Evolutionary conservation across 1,140 invertebrate species (phyloP), one percentile per base, ranked within the genome.

Genomic region (Diabrotica virgifera): DNA sequence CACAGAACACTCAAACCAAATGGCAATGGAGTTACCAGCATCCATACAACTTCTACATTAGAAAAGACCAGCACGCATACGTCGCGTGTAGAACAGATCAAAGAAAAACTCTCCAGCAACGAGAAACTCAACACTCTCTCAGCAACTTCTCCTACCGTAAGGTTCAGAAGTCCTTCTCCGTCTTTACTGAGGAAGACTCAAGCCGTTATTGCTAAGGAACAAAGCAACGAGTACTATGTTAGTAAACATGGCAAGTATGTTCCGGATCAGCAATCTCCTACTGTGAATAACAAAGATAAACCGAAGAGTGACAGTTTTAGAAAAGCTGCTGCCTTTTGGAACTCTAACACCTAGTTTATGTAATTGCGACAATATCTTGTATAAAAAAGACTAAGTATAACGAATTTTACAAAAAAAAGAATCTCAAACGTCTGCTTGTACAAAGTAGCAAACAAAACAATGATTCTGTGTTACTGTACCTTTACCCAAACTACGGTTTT

Each of bases 321-420:
- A 63, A 77, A 71, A 59, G 75, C 71, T 8, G 67, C 75, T 0
- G 75, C 75, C 46, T 77, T 77, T 67, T 77, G 75, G 75, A 77
- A 75, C 59, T 65, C 65, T 46, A 74, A 77, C 70, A 73, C 64
- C 52, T 72, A 69, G 72, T 53, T 57, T 56, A 59, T 24, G 4
- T 24, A 24, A 24, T 24, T 24, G 24, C 24, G 24, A 24, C 24
- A 24, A 24, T 24, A 24, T 24, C 24, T 24, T 24, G 24, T 24
- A 24, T 24, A 24, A 24, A 24, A 24, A 24, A 24, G 24, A 24
- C 24, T 24, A 24, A 2, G 24, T 24, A n/a, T n/a, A n/a, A n/a
- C 24, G 24, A 24, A 4, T 24, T 24, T 24, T 24, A 24, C 24
- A 24, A 24, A 24, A 24, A 24, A 24, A 24, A 24, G 24, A 24